Conservation (phyloP, 2,888 invertebrate species). For the Tetranychus piercei region DNA sequence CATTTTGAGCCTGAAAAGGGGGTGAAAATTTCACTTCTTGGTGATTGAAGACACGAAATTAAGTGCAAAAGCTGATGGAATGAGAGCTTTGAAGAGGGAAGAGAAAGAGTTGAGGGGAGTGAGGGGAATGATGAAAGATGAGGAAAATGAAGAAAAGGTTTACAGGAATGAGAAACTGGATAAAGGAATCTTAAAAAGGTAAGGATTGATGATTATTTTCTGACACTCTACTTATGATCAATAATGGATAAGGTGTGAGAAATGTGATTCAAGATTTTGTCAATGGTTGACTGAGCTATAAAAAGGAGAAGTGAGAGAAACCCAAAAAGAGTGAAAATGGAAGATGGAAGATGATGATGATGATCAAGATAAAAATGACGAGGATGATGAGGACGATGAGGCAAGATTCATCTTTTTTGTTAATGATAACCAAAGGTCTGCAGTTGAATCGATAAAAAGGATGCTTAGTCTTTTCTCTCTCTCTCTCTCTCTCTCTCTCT, state of each 20-base stretch:
- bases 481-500: not conserved
- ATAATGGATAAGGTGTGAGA: slow-evolving; percentile 2
- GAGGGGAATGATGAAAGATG: not conserved
- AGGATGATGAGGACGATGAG: not conserved
- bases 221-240: not conserved
- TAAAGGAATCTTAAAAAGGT: not conserved
- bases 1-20: no score
- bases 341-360: not conserved
- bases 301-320: not conserved
- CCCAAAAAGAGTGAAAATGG: not conserved
- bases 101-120: not conserved
- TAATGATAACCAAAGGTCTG: not conserved
- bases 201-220: not conserved
- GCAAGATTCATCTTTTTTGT: not conserved
- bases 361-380: not conserved
- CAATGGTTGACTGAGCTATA: not conserved
- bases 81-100: not conserved
- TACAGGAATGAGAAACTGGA: not conserved
- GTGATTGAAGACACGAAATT: no score
- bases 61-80: not conserved
- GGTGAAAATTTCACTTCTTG: no score
- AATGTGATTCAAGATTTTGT: not conserved
- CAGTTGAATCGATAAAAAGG: not conserved
- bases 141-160: not conserved
- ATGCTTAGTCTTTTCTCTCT: not conserved